These are phyloP conservation scores for Tetropium fuscum DNA, from an alignment of 2,888 invertebrate genomes.

Conservation along the genomic window DNA sequence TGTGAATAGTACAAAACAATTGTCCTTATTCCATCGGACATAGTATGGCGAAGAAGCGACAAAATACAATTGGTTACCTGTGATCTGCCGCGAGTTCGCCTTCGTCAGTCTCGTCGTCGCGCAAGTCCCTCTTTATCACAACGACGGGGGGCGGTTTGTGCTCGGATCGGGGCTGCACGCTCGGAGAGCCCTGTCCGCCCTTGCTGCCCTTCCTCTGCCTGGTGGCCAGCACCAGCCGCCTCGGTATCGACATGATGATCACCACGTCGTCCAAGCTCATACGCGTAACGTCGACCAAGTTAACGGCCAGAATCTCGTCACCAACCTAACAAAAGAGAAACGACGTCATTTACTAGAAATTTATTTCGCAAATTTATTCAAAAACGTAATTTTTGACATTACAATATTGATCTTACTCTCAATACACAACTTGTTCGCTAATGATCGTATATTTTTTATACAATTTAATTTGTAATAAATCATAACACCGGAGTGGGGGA, in stretches of 20 bases:
- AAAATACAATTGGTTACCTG: slow-evolving; percentile 57
- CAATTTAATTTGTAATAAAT: no score
- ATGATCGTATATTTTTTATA: no score
- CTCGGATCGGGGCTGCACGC: slow-evolving; percentile 76
- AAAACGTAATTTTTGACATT: no score
- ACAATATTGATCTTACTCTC: no score
- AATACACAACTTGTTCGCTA: no score
- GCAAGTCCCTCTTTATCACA: slow-evolving; percentile 88
- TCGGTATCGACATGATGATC: slow-evolving; percentile 98
- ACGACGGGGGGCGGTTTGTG: slow-evolving; percentile 93
- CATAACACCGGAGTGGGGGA: no score
- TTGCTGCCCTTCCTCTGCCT: slow-evolving; percentile 82
- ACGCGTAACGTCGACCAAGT: slow-evolving; percentile 96
- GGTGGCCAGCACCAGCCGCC: slow-evolving; percentile 93
- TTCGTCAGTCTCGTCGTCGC: slow-evolving; percentile 83
- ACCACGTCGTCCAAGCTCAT: slow-evolving; percentile 99
- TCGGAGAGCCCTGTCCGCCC: slow-evolving; percentile 67
- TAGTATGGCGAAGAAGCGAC: no score
- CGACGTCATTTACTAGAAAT: no score
- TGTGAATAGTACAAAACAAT: no score
- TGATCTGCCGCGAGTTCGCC: slow-evolving; percentile 68
- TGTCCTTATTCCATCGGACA: no score
- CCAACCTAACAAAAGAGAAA: slow-evolving; percentile 77
- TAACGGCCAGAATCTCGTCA: slow-evolving; percentile 98
- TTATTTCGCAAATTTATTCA: no score